Percentiles rank a stretch among this genome's conserved stretches.
Evolutionary conservation across 2,113 vertebrate species (phyloP).

Genomic region (Capreolus pygargus): DNA sequence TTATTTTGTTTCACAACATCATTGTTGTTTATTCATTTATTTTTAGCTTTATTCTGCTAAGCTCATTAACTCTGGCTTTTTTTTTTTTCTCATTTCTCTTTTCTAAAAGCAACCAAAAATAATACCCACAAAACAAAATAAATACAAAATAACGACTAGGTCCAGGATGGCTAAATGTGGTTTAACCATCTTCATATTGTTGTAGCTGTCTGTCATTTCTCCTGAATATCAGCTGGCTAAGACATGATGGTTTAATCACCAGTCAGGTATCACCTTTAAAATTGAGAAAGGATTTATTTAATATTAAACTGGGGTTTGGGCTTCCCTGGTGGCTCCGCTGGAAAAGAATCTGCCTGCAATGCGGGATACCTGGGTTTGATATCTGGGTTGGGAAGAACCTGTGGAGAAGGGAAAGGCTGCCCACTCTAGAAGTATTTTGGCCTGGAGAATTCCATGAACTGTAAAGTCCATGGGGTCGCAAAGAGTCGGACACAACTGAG

Average conservation of each 20-base stretch:
- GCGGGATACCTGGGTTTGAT: not conserved
- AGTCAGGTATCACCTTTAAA: not conserved
- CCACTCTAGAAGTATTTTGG: not conserved
- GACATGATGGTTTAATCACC: not conserved
- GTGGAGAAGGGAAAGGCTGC: not conserved
- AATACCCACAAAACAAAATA: not conserved
- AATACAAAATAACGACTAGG: not conserved
- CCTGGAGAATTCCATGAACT: not conserved
- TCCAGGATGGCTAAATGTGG: rapidly evolving
- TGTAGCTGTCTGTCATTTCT: not conserved
- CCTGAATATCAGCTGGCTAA: not conserved
- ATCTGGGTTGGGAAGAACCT: not conserved
- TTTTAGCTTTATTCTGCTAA: conserved; percentile 22
- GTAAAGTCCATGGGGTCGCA: not conserved
- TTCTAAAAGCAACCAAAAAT: not conserved
- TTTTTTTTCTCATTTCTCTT: not conserved
- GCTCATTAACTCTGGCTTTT: not conserved
- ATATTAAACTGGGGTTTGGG: not conserved
- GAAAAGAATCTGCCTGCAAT: not conserved
- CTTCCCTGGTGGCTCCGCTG: not conserved
- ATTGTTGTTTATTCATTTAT: not conserved
- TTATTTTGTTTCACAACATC: not conserved
- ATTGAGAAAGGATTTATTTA: not conserved
- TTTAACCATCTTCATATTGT: rapidly evolving
- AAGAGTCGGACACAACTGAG: not conserved